phyloP scores from a whole-genome alignment of 1,140 invertebrate genomes.

The Listronotus oregonensis region DNA sequence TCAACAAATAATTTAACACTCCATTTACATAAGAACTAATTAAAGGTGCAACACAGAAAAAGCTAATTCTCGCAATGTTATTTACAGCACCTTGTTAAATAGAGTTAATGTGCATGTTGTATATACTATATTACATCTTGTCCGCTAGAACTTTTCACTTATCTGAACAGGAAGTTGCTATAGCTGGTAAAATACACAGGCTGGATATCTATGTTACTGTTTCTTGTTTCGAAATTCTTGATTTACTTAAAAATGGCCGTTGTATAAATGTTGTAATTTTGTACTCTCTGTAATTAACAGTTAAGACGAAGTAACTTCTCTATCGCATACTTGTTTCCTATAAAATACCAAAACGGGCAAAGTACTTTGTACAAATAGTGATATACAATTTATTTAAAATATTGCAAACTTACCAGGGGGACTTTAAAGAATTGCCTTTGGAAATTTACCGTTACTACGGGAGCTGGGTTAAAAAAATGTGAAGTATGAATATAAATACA shows the following conservation, averaged over 20 bases:
- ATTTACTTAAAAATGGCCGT: conserved; percentile 20
- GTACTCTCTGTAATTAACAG: no score
- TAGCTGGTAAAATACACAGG: conserved; percentile 33
- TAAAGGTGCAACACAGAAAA: conserved; percentile 24
- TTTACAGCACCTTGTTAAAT: conserved; percentile 36
- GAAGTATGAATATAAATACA: no score
- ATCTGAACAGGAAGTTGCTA: conserved; percentile 37
- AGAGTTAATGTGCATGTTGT: conserved; percentile 39
- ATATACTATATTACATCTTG: conserved; percentile 40
- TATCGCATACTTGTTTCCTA: no score
- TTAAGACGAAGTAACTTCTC: no score
- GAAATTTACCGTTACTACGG: no score
- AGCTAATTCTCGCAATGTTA: conserved; percentile 28
- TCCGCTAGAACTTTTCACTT: conserved; percentile 36
- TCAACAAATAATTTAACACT: conserved; percentile 31
- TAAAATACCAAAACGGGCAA: no score
- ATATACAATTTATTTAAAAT: no score
- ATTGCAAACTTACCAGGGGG: no score
- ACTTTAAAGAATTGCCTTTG: no score
- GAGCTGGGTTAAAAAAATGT: no score
- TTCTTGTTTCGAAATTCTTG: conserved; percentile 27
- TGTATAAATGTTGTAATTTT: conserved; percentile 4
- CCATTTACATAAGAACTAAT: conserved; percentile 35
- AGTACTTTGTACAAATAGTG: no score
- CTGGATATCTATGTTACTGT: conserved; percentile 36